Conservation (phyloP, 2,113 vertebrate species). For the Stercorarius parasiticus region DNA sequence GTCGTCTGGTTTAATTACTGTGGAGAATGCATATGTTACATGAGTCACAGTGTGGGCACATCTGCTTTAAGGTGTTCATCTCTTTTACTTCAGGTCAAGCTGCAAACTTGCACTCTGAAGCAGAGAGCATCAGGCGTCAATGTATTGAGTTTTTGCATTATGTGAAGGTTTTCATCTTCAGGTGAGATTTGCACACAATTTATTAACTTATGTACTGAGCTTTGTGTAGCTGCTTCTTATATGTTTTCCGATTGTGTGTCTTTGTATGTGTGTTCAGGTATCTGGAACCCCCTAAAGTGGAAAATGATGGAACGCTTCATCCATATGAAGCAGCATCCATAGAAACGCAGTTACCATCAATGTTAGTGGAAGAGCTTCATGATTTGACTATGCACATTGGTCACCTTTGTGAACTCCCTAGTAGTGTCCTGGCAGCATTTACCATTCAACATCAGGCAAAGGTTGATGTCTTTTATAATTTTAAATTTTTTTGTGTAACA, state of each 20-base stretch:
- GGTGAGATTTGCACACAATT: constrained; percentile 73
- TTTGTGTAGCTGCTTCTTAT: not conserved
- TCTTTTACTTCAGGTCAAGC: constrained; percentile 82
- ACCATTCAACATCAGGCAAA: constrained; percentile 88
- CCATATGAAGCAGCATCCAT: constrained; percentile 75
- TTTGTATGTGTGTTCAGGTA: constrained; percentile 73
- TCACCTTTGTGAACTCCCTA: constrained; percentile 83
- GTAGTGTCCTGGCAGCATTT: constrained; percentile 80
- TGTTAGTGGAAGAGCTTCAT: constrained; percentile 87
- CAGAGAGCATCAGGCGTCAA: constrained; percentile 84
- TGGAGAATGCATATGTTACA: not conserved
- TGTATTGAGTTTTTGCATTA: constrained; percentile 91
- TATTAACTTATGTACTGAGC: not conserved
- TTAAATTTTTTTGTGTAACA: not conserved
- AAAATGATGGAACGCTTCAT: constrained; percentile 68
- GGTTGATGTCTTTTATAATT: constrained; percentile 65
- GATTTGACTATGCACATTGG: constrained; percentile 84
- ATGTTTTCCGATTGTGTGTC: not conserved
- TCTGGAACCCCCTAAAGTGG: constrained; percentile 69
- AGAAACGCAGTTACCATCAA: constrained; percentile 84
- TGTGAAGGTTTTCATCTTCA: constrained; percentile 92
- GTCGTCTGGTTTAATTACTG: not conserved
- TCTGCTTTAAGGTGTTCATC: not conserved
- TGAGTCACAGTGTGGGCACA: not conserved
- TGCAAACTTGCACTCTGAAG: constrained; percentile 84